Conservation (phyloP, 1,140 invertebrate genomes). For the Zaprionus inermis region DNA sequence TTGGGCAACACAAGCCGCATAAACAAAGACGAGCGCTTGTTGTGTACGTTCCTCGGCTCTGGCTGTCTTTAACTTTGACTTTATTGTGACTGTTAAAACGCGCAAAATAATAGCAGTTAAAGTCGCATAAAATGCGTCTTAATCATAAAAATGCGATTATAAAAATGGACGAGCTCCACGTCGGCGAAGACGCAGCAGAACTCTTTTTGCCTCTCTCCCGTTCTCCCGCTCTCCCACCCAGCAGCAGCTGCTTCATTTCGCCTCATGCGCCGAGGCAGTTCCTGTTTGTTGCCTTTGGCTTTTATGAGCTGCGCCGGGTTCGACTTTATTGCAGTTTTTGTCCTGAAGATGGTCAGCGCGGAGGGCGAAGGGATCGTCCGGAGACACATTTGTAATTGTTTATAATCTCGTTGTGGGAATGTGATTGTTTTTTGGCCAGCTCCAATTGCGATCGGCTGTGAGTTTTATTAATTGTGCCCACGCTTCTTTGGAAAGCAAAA, state of each 20-base stretch:
- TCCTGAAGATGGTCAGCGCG: not conserved
- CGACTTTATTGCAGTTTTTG: slow-evolving; percentile 66
- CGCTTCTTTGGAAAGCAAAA: slow-evolving; percentile 27
- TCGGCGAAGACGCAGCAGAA: slow-evolving; percentile 17
- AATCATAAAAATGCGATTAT: slow-evolving; percentile 83
- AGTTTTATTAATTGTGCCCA: slow-evolving; percentile 72
- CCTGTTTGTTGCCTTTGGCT: slow-evolving; percentile 67
- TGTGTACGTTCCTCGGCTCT: slow-evolving; percentile 43
- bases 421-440: slow-evolving; percentile 37
- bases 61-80: slow-evolving; percentile 80
- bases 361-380: not conserved
- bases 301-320: slow-evolving; percentile 67
- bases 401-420: slow-evolving; percentile 53
- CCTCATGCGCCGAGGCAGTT: slow-evolving; percentile 21
- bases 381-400: slow-evolving; percentile 71
- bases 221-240: not conserved
- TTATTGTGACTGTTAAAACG: slow-evolving; percentile 83
- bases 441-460: slow-evolving; percentile 10
- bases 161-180: slow-evolving; percentile 70
- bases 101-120: slow-evolving; percentile 82
- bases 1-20: slow-evolving; percentile 60
- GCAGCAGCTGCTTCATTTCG: slow-evolving; percentile 19
- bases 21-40: slow-evolving; percentile 58
- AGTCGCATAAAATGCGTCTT: slow-evolving; percentile 82
- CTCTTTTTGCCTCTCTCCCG: slow-evolving; percentile 49